Evolutionary conservation across 2,113 vertebrate genomes (phyloP).

Genomic region (Tenebrosternarchus preto): DNA sequence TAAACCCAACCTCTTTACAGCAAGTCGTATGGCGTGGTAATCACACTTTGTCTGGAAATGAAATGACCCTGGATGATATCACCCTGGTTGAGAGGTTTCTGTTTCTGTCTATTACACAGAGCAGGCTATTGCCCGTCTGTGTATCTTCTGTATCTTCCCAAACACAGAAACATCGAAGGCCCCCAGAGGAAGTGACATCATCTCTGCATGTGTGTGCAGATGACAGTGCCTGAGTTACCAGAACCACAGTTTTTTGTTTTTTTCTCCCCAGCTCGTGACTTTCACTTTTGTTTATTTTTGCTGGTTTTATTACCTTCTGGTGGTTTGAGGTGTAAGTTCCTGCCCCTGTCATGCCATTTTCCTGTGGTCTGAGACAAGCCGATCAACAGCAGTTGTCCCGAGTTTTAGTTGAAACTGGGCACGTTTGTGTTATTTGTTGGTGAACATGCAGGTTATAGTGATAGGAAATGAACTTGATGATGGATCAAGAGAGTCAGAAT

Average conservation of each 20-base stretch:
- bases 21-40: no score
- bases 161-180: background rate
- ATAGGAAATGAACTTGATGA: background rate
- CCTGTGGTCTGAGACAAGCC: background rate
- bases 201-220: background rate
- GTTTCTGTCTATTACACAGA: no score
- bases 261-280: background rate
- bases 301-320: background rate
- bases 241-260: background rate
- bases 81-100: background rate
- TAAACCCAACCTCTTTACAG: background rate
- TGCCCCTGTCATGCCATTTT: background rate
- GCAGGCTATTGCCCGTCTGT: no score
- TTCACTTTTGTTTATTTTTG: no score
- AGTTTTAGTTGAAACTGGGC: background rate
- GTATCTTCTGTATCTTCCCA: background rate
- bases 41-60: no score
- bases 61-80: background rate
- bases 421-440: background rate
- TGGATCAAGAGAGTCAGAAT: background rate
- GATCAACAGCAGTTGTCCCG: background rate
- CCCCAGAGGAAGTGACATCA: background rate
- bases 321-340: background rate
- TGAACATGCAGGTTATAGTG: conserved; percentile 4
- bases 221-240: background rate